phyloP scores from a whole-genome alignment of 1,140 invertebrate species.

The Nilaparvata lugens region DNA sequence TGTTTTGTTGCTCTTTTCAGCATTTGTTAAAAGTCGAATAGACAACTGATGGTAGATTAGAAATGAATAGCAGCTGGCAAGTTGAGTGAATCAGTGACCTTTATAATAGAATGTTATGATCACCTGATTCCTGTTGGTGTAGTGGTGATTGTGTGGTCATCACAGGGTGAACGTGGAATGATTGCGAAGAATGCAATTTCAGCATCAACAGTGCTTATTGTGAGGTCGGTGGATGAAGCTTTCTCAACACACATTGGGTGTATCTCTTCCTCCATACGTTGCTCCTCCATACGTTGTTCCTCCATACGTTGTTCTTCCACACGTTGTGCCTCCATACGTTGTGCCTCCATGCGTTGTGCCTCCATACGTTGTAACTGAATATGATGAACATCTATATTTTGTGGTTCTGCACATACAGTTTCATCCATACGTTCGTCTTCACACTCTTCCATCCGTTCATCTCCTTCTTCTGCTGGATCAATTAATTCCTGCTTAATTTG shows the following conservation, averaged over 20 bases:
- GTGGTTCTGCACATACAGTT: slow-evolving; percentile 5
- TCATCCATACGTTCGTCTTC: slow-evolving; percentile 7
- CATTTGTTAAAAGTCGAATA: too few relatives aligned
- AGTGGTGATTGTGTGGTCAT: slow-evolving; percentile 34
- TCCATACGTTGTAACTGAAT: too few relatives aligned
- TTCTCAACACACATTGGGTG: too few relatives aligned
- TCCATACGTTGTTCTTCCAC: too few relatives aligned
- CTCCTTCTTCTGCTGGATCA: slow-evolving; percentile 20
- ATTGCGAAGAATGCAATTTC: slow-evolving; percentile 38
- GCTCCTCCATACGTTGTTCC: slow-evolving; percentile 11
- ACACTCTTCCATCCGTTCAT: slow-evolving; percentile 23
- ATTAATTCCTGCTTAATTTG: too few relatives aligned
- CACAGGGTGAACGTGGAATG: slow-evolving; percentile 49
- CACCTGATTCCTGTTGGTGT: slow-evolving; percentile 21
- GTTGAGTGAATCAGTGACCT: too few relatives aligned
- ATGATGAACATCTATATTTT: too few relatives aligned
- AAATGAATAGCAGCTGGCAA: too few relatives aligned
- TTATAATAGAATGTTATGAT: not conserved
- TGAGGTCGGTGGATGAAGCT: too few relatives aligned
- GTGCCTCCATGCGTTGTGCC: slow-evolving; percentile 8
- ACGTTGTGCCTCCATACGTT: slow-evolving; percentile 6
- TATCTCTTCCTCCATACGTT: slow-evolving; percentile 11
- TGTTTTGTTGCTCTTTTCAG: too few relatives aligned
- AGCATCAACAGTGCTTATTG: slow-evolving; percentile 14
- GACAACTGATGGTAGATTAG: too few relatives aligned